Evolutionary conservation across 2,113 vertebrate species (phyloP), one percentile per base, ranked within the genome.

Genomic region (Eidolon helvum): DNA sequence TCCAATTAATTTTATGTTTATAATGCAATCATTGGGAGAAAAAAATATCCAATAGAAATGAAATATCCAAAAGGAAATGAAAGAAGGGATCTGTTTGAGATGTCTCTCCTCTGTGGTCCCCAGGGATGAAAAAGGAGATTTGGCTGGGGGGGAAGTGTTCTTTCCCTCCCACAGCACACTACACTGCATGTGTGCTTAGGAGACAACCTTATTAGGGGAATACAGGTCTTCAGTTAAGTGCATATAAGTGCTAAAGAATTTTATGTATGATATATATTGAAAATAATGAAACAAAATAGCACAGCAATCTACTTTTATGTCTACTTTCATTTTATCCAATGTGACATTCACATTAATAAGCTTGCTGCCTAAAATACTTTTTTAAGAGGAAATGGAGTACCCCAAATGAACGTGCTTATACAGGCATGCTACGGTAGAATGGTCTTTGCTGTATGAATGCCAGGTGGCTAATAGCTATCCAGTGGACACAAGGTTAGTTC

Each of bases 381-480:
- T 93, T 91, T 65, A 89, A 75, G 61, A 85, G 26, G 85, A 94
- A 93, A 57, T 83, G 35, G 22, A 85, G 11, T 69, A 53, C 38
- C 38, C 59, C 7, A 40, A 90, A 91, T 65, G 88, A 89, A 24
- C 33, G n/a, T n/a, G 5, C 66, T 95, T 95, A 38, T 3, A 61
- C 1, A 66, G 85, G 28, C 55, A 3, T 59, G 11, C 28, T 68
- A 55, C 7, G 48, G 33, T 87, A 78, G 77, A 79, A 74, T 57
- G 85, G 55, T 85, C 66, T 92, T 94, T 63, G 48, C 77, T 89
- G 35, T 90, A 15, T 50, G 74, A 69, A 78, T 53, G 86, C 93
- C 96, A 96, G 95, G 94, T 88, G 82, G 96, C 80, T 74, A 96
- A 96, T 88, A 74, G 55, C 91, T 79, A 0, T 95, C 82, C 86